phyloP scores from a whole-genome alignment of 2,113 vertebrate genomes.

The Mormyrus iriodes region DNA sequence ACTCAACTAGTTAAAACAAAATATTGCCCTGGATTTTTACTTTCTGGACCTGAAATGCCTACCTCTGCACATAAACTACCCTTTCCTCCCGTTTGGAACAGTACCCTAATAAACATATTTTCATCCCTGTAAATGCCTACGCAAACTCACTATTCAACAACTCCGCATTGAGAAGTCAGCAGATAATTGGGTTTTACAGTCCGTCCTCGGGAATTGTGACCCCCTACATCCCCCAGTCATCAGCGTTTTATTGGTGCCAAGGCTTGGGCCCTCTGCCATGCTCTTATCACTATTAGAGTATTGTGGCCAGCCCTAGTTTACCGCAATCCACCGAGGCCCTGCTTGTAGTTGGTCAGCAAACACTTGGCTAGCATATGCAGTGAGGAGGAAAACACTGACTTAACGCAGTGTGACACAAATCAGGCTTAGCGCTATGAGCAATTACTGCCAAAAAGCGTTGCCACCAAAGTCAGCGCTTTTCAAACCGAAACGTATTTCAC shows the following conservation, averaged over 20 bases:
- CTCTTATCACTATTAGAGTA: neutral
- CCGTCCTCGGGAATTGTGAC: neutral
- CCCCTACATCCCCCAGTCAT: neutral
- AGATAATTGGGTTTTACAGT: neutral
- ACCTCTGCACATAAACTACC: neutral
- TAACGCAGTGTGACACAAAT: conserved; percentile 6
- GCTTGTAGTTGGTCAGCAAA: neutral
- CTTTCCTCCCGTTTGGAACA: neutral
- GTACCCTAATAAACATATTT: neutral
- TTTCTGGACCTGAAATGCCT: neutral
- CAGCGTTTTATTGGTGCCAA: conserved; percentile 7
- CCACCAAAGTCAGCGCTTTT: neutral
- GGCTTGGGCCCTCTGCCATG: neutral
- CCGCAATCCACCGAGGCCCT: neutral
- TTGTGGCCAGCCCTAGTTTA: neutral
- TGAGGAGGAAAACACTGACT: neutral
- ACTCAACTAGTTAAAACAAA: neutral
- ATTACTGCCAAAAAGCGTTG: neutral
- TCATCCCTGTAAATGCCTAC: neutral
- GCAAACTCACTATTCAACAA: neutral
- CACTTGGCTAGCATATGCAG: neutral
- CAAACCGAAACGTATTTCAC: neutral
- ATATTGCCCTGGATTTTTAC: neutral
- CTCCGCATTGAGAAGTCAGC: neutral
- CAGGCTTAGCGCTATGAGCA: neutral